Base-by-base conservation (phyloP, 2,113 vertebrate species). In the Herpailurus yagouaroundi region DNA sequence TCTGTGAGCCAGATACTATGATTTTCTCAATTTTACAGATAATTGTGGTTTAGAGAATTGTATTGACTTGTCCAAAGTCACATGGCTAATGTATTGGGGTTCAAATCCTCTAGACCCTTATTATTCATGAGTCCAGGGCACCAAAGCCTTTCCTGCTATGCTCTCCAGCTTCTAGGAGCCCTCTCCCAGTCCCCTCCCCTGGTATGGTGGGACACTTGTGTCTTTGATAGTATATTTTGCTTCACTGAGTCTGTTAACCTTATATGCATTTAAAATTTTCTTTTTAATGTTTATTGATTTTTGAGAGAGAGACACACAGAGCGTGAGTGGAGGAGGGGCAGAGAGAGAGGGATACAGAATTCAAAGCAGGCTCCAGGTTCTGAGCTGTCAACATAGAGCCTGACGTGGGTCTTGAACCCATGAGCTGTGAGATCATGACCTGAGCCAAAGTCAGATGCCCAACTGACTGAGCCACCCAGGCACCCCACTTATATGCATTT, bases 1-100 rank as follows among this genome's bases (percentile, higher is more conserved):
- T 38, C 38, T 85, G 31, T 91, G 66, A 94, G 48, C 11, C 33
- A 85, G 64, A 36, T 71, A 55, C 73, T 97, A 41, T 76, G 91
- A 73, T 88, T 95, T 55, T 91, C 89, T 91, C 89, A 73, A 0
- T 82, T 94, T 95, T 93, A 80, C 25, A 96, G 89, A 38, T 88
- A 94, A 92, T 71, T 94, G 48, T 57, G 38, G n/a, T 90, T 92
- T 94, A 92, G 55, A 94, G 36, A 85, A 33, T 83, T 95, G 16
- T 73, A 14, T 74, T 87, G 74, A 83, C 27, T 95, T 93, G 36
- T 76, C 71, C 38, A 77, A 82, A 83, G 64, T 93, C 81, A 64
- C 31, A 27, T 68, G 55, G 19, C 33, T 95, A 69, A 84, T 91
- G 25, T n/a, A 50, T 18, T 81, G 66, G 68, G 41, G 2, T 50